phyloP scores from a whole-genome alignment of 2,113 vertebrate genomes.

The Oncorhynchus mykiss region DNA sequence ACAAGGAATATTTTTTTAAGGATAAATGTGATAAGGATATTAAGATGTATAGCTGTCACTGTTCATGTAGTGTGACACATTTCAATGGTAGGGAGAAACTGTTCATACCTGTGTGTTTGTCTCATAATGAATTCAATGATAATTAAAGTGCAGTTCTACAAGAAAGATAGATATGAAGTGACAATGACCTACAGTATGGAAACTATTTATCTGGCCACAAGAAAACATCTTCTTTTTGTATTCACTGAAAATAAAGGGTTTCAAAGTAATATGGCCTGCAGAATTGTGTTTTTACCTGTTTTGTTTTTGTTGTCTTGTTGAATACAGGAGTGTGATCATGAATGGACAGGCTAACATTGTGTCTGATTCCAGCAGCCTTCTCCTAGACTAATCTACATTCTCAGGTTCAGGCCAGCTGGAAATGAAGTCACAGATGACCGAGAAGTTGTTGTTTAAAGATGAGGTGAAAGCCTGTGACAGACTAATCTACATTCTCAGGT shows the following conservation, averaged over 20 bases:
- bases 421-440: not conserved
- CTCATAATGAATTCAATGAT: constrained; percentile 39
- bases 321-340: not conserved
- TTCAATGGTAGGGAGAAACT: constrained; percentile 52
- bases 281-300: constrained; percentile 7
- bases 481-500: too few species aligned
- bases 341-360: not conserved
- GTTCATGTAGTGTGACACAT: constrained; percentile 51
- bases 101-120: constrained; percentile 28
- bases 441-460: too few species aligned
- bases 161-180: constrained; percentile 43
- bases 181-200: constrained; percentile 51
- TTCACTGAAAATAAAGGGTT: constrained; percentile 78
- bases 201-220: constrained; percentile 72
- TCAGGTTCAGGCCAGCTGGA: not conserved
- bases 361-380: not conserved
- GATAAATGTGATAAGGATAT: constrained; percentile 50
- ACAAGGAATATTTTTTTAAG: constrained; percentile 23
- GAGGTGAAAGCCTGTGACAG: too few species aligned
- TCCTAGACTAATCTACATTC: not conserved
- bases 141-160: constrained; percentile 36
- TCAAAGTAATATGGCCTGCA: constrained; percentile 53
- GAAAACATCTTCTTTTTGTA: constrained; percentile 80
- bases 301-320: not conserved
- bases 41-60: constrained; percentile 49